Evolutionary conservation across 2,113 vertebrate species (phyloP).

Genomic region (Galemys pyrenaicus): DNA sequence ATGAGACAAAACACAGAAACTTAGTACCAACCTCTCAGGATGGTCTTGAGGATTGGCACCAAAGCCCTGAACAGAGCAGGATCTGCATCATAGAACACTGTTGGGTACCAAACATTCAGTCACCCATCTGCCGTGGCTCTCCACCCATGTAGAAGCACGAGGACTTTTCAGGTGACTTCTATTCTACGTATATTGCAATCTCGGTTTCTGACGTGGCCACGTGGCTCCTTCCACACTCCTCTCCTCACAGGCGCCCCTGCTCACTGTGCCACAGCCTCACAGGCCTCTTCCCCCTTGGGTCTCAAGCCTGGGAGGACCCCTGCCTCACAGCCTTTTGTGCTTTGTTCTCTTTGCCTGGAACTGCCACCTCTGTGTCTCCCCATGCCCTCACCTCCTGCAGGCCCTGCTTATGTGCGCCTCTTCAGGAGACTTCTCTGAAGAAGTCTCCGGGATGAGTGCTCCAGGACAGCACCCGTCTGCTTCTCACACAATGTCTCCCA

Average conservation of each 20-base stretch:
- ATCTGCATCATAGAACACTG: neutral
- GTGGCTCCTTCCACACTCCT: neutral
- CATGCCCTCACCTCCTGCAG: neutral
- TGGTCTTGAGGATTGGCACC: neutral
- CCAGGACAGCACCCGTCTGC: fast-evolving
- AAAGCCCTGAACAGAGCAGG: neutral
- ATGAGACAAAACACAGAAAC: neutral
- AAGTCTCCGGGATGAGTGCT: neutral
- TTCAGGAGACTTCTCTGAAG: neutral
- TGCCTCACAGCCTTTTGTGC: neutral
- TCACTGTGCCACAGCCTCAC: neutral
- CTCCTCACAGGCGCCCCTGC: no score
- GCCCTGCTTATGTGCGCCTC: neutral
- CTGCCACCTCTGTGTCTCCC: neutral
- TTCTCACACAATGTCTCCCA: neutral
- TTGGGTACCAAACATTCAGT: neutral
- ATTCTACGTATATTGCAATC: no score
- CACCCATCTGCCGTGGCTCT: fast-evolving
- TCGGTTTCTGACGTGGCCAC: neutral
- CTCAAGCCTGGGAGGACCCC: neutral
- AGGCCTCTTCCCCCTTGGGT: neutral
- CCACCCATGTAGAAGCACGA: no score
- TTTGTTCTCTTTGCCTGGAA: neutral
- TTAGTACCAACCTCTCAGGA: fast-evolving
- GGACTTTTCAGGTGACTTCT: neutral